Evolutionary conservation across 2,113 vertebrate species (phyloP).

Genomic region (Epinephelus cyanopodus): DNA sequence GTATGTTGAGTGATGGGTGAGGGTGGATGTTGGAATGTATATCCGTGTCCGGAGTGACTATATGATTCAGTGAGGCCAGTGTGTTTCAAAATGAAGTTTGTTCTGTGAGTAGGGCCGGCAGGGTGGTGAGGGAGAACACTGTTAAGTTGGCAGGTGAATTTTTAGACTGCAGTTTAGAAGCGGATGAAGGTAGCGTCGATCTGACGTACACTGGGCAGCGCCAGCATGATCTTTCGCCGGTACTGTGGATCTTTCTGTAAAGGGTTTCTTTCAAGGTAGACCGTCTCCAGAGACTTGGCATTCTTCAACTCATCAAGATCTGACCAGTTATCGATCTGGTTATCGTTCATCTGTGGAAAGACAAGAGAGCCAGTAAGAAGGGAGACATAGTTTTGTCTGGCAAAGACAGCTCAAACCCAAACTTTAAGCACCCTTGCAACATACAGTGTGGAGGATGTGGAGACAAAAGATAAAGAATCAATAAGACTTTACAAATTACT

Average conservation of each 20-base stretch:
- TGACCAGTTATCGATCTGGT: constrained; percentile 95
- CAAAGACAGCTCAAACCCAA: background rate
- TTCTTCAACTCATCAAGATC: constrained; percentile 97
- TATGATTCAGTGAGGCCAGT: constrained; percentile 48
- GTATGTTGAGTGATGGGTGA: constrained; percentile 60
- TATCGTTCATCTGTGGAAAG: constrained; percentile 94
- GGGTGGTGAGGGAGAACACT: constrained; percentile 55
- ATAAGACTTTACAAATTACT: too few relatives aligned
- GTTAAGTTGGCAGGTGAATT: constrained; percentile 42
- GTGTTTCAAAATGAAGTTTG: constrained; percentile 42
- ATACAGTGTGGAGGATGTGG: background rate
- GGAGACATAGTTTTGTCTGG: background rate
- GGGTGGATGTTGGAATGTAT: constrained; percentile 56
- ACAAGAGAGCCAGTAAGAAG: background rate
- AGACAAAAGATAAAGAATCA: background rate
- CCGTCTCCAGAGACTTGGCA: constrained; percentile 92
- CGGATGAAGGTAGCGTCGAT: constrained; percentile 97
- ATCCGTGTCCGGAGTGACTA: constrained; percentile 36
- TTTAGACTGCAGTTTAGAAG: constrained; percentile 85
- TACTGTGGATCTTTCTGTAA: constrained; percentile 98
- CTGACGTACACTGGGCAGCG: constrained; percentile 94
- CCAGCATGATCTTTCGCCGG: constrained; percentile 97
- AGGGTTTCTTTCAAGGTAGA: constrained; percentile 97
- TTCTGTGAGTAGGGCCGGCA: constrained; percentile 36
- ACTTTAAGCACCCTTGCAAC: background rate